Conservation (phyloP, 2,113 vertebrate species). For the Antigone vipio region DNA sequence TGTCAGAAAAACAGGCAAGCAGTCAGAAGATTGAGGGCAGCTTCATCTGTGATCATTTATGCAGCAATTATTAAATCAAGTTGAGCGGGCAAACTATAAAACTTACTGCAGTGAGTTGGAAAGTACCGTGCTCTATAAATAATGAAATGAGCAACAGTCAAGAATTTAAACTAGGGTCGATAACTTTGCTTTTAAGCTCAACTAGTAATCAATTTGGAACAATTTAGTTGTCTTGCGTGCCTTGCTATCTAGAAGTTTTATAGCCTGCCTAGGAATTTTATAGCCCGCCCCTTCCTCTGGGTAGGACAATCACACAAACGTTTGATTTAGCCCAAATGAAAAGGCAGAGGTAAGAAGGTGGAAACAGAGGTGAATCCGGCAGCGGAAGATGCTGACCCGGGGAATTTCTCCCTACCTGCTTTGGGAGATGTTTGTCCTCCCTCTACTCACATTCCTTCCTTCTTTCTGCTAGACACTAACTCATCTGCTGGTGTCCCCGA, state of each 20-base stretch:
- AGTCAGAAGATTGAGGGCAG: neutral
- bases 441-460: neutral
- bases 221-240: neutral
- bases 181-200: slow-evolving; percentile 2
- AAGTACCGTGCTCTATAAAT: neutral
- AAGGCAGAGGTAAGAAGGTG: neutral
- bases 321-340: neutral
- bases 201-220: neutral
- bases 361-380: neutral
- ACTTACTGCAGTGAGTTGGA: neutral
- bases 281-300: neutral
- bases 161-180: neutral
- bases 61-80: slow-evolving; percentile 2
- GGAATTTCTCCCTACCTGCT: neutral
- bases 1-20: neutral
- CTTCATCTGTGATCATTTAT: neutral
- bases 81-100: neutral
- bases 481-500: neutral
- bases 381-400: neutral
- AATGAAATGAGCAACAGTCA: neutral
- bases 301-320: neutral
- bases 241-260: neutral
- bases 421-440: neutral
- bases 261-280: neutral
- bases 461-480: neutral